Percentiles rank a stretch among this genome's conserved stretches.
Evolutionary conservation across 2,797 vertebrate species (phyloP).

Genomic region (Gadopsis bispinosus): DNA sequence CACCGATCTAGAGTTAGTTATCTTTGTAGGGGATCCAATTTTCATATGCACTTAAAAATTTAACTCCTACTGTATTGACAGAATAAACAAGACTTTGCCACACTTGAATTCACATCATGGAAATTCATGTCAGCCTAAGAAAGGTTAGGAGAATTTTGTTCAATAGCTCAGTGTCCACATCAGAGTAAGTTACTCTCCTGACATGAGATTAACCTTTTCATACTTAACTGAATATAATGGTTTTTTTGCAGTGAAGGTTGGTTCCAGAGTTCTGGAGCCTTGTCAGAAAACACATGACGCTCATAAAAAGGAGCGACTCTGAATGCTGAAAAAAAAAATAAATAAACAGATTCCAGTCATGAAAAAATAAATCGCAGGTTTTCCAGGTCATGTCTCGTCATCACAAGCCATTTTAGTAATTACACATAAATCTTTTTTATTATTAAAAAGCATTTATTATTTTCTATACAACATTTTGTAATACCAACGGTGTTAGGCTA

Average conservation of each 20-base stretch:
- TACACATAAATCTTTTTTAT: background rate
- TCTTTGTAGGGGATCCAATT: background rate
- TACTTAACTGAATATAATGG: background rate
- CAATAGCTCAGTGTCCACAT: background rate
- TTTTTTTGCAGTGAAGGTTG: background rate
- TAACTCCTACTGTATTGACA: background rate
- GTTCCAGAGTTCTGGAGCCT: background rate
- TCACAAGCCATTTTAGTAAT: background rate
- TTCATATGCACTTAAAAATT: background rate
- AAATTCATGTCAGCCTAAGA: background rate
- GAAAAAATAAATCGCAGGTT: background rate
- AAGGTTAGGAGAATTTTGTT: accelerated
- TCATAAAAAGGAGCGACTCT: background rate
- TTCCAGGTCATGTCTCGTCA: no score
- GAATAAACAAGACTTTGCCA: background rate
- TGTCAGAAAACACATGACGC: background rate
- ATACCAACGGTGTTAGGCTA: slow-evolving; percentile 2
- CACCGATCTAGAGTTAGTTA: background rate
- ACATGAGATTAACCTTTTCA: accelerated
- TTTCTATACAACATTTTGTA: background rate
- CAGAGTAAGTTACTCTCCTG: background rate
- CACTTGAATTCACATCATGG: background rate
- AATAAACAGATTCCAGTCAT: background rate
- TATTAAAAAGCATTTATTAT: slow-evolving; percentile 7
- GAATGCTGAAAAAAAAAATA: background rate